Conservation (phyloP, 2,888 invertebrate genomes). For the Aleiodes alternator region DNA sequence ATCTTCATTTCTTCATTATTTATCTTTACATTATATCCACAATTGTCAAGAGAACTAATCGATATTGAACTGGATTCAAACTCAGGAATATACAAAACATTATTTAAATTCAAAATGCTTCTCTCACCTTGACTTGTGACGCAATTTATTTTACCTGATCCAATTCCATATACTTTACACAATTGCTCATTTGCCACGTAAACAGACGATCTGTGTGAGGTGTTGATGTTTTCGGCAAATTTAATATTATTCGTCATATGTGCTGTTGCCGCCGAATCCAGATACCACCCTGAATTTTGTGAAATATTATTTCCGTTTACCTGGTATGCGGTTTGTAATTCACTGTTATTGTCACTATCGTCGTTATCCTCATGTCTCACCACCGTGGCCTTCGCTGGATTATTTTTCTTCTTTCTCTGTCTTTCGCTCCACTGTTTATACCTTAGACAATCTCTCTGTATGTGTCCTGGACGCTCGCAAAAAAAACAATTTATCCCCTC, state of each 20-base stretch:
- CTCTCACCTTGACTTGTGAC: neutral
- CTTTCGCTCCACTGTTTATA: too few relatives aligned
- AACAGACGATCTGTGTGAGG: neutral
- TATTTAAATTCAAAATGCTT: neutral
- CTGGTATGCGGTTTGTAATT: too few relatives aligned
- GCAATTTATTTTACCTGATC: slow-evolving; percentile 17
- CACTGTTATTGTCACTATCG: too few relatives aligned
- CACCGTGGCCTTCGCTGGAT: too few relatives aligned
- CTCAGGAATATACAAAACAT: slow-evolving; percentile 9
- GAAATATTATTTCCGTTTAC: too few relatives aligned
- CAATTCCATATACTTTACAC: slow-evolving; percentile 18
- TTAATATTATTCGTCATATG: slow-evolving; percentile 28
- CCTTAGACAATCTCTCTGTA: too few relatives aligned
- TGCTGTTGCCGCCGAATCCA: slow-evolving; percentile 25
- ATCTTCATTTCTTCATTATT: neutral
- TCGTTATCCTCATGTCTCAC: too few relatives aligned
- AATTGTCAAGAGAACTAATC: neutral
- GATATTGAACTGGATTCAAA: slow-evolving; percentile 21
- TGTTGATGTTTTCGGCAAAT: slow-evolving; percentile 17
- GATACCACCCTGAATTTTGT: slow-evolving; percentile 3
- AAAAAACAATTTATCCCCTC: too few relatives aligned
- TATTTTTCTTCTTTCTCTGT: too few relatives aligned
- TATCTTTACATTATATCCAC: slow-evolving; percentile 20
- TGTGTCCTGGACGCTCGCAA: too few relatives aligned
- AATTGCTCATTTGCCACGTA: slow-evolving; percentile 2